Percentiles rank a stretch among this genome's conserved stretches.
Evolutionary conservation across 1,140 invertebrate genomes (phyloP).

Genomic region (Bactericera cockerelli): DNA sequence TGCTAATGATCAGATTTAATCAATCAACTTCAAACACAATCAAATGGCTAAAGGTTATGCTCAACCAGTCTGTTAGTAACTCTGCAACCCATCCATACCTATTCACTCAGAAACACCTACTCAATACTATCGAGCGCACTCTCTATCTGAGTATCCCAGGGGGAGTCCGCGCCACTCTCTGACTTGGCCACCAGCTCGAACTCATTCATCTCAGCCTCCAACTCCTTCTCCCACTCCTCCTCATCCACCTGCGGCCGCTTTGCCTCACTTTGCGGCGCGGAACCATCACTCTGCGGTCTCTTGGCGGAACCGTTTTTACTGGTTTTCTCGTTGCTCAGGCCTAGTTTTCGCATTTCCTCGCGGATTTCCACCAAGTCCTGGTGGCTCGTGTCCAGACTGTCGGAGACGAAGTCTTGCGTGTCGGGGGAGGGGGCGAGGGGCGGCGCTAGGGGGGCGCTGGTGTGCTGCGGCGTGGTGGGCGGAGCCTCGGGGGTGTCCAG

Average conservation of each 20-base stretch:
- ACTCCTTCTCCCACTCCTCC: conserved; percentile 86
- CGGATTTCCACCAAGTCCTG: conserved; percentile 48
- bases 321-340: conserved; percentile 25
- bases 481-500: conserved; percentile 16
- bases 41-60: too few relatives aligned
- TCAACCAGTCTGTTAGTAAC: too few relatives aligned
- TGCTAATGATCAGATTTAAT: too few relatives aligned
- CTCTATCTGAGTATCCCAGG: too few relatives aligned
- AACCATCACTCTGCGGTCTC: conserved; percentile 10
- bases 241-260: conserved; percentile 42
- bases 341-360: conserved; percentile 49
- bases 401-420: conserved; percentile 46
- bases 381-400: conserved; percentile 39
- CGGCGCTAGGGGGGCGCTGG: too few relatives aligned
- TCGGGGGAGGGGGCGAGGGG: too few relatives aligned
- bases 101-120: too few relatives aligned
- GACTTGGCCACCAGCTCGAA: conserved; percentile 69
- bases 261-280: not conserved
- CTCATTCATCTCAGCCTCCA: conserved; percentile 80
- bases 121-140: too few relatives aligned
- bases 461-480: conserved; percentile 20
- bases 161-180: too few relatives aligned
- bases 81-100: too few relatives aligned
- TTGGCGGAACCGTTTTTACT: not conserved
- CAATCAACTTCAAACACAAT: too few relatives aligned